phyloP scores from a whole-genome alignment of 2,888 invertebrate species.

The Athetis lepigone region DNA sequence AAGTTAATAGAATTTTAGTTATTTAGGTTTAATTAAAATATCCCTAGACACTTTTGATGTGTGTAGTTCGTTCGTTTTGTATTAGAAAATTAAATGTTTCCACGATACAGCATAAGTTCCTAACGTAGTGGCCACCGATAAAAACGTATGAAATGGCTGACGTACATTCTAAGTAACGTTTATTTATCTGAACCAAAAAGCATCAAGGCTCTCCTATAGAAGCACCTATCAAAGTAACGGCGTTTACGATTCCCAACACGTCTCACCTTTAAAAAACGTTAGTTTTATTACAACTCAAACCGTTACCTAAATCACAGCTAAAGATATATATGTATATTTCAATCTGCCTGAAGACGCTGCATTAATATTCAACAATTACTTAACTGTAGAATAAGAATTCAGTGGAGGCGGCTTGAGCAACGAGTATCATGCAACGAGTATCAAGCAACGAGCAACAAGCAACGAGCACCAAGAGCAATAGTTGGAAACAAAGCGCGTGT shows the following conservation, averaged over 20 bases:
- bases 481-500: slow-evolving; percentile 63
- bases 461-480: slow-evolving; percentile 59
- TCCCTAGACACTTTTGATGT: too few relatives aligned
- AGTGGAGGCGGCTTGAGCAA: slow-evolving; percentile 50
- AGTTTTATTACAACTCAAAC: slow-evolving; percentile 24
- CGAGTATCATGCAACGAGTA: slow-evolving; percentile 41
- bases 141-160: too few relatives aligned
- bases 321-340: slow-evolving; percentile 22
- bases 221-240: background rate
- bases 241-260: slow-evolving; percentile 3
- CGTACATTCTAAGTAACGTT: too few relatives aligned
- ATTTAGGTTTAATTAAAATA: too few relatives aligned
- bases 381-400: slow-evolving; percentile 43
- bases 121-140: too few relatives aligned
- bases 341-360: slow-evolving; percentile 23
- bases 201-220: background rate
- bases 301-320: slow-evolving; percentile 24
- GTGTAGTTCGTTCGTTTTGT: too few relatives aligned
- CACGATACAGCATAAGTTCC: too few relatives aligned
- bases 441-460: slow-evolving; percentile 54
- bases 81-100: too few relatives aligned
- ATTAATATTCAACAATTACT: slow-evolving; percentile 53
- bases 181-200: background rate
- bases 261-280: background rate
- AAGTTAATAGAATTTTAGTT: too few relatives aligned